Evolutionary conservation across 1,140 invertebrate genomes (phyloP).

Genomic region (Hylaeus volcanicus): DNA sequence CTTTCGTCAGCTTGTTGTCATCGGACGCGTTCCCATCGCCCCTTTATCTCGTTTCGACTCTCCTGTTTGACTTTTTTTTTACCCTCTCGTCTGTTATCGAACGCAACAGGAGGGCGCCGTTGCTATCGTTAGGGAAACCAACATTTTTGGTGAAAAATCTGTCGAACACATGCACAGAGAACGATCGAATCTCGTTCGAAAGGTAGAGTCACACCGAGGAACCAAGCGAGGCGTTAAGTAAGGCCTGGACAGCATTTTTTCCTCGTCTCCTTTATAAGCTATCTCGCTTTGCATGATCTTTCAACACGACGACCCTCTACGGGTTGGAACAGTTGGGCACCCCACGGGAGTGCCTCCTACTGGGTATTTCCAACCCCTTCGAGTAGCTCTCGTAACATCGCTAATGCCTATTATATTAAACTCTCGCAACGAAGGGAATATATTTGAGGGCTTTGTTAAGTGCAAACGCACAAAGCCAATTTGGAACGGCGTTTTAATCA

Average conservation of each 20-base stretch:
- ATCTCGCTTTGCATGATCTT: neutral
- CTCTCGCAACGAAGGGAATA: constrained; percentile 36
- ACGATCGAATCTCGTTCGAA: too few species aligned
- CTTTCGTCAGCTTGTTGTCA: neutral
- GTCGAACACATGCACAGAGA: too few species aligned
- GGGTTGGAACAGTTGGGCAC: constrained; percentile 53
- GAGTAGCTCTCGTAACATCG: constrained; percentile 56
- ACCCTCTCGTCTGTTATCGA: too few species aligned
- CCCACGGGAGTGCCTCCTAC: constrained; percentile 23
- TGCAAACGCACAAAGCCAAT: constrained; percentile 65
- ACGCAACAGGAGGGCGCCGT: too few species aligned
- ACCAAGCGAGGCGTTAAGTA: too few species aligned
- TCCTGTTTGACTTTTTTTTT: neutral
- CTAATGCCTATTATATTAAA: constrained; percentile 65
- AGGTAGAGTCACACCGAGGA: too few species aligned
- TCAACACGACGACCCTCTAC: constrained; percentile 19
- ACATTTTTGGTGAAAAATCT: too few species aligned
- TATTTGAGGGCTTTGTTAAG: constrained; percentile 49
- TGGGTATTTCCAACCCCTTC: constrained; percentile 46
- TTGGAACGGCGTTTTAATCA: constrained; percentile 58
- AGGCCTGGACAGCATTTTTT: neutral
- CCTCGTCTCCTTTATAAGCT: neutral
- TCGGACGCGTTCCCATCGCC: too few species aligned
- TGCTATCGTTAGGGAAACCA: too few species aligned
- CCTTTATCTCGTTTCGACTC: neutral